Evolutionary conservation across 1,140 invertebrate genomes (phyloP), one percentile per base, ranked within the genome.

Genomic region (Leptinotarsa lineolata): DNA sequence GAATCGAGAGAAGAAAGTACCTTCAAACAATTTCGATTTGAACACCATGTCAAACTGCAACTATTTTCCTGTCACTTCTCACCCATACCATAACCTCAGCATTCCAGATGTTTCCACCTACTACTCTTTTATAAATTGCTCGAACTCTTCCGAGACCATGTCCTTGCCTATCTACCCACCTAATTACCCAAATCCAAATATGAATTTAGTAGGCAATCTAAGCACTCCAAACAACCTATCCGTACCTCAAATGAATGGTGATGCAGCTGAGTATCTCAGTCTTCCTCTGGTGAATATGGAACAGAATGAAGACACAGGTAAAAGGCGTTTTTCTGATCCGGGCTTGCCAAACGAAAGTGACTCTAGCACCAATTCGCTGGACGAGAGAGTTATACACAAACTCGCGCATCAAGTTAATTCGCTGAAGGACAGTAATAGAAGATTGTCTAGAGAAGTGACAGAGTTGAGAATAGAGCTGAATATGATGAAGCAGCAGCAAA

Each of bases 271-370:
- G 67, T 88, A 87, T 45, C 81, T 87, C 21, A 88, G 87, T 80
- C 76, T 89, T 63, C 88, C 88, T 22, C 82, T 87, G 0, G 79
- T 75, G 46, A 81, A 77, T 69, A 61, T 75, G 39, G 81, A 83
- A 66, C 72, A 76, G 59, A 77, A 78, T 68, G 86, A 84, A 20
- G 85, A 85, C 20, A 84, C 85, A 70, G 83, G 81, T 44, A 83
- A 86, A 71, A 81, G 88, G 54, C 82, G 88, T 70, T 88, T 87
- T 73, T 88, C 87, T 0, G 88, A 89, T 82, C 88, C 87, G 74
- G 88, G 88, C 1, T 71, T 89, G 16, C 87, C 87, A 21, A 85
- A 86, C 22, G 85, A 88, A n/a, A 86, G 83, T 75, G 87, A 87
- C 71, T 86, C 86, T 79, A 22, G 87, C 84, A 39, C 85, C 15